Evolutionary conservation across 2,888 invertebrate species (phyloP).

Genomic region (Agriotes lineatus): DNA sequence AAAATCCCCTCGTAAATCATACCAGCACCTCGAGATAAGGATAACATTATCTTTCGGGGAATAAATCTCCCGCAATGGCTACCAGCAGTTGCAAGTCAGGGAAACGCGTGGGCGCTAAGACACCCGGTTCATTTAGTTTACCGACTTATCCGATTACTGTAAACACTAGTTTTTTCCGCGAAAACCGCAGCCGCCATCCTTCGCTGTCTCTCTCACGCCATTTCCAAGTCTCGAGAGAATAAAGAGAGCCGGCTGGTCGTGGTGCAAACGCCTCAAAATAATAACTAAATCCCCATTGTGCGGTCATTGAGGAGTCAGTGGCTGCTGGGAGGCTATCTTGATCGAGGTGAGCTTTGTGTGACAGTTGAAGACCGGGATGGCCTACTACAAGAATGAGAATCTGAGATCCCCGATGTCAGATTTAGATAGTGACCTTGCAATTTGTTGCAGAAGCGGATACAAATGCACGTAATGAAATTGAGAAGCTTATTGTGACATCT

Average conservation of each 20-base stretch:
- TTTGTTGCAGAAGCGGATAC: conserved; percentile 46
- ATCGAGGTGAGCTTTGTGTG: conserved; percentile 51
- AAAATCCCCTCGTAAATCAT: conserved; percentile 38
- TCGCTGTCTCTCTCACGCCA: no score
- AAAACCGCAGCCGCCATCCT: no score
- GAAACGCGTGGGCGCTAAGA: conserved; percentile 52
- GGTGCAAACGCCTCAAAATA: not conserved
- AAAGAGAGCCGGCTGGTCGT: not conserved
- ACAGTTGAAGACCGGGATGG: conserved; percentile 52
- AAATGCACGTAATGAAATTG: conserved; percentile 19
- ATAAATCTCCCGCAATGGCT: conserved; percentile 37
- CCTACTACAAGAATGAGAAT: conserved; percentile 44
- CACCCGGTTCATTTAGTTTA: conserved; percentile 55
- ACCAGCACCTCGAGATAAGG: conserved; percentile 35
- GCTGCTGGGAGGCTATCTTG: conserved; percentile 54
- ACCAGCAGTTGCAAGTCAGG: conserved; percentile 48
- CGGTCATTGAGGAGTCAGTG: conserved; percentile 53
- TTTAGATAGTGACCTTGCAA: conserved; percentile 60
- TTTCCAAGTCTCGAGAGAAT: not conserved
- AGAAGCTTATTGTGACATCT: conserved; percentile 29
- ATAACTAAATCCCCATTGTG: conserved; percentile 51
- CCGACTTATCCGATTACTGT: conserved; percentile 56
- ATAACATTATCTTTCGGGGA: conserved; percentile 28
- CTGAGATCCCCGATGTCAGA: conserved; percentile 55
- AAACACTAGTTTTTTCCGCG: conserved; percentile 48